phyloP scores from a whole-genome alignment of 2,797 vertebrate genomes.

The Gallirallus australis region DNA sequence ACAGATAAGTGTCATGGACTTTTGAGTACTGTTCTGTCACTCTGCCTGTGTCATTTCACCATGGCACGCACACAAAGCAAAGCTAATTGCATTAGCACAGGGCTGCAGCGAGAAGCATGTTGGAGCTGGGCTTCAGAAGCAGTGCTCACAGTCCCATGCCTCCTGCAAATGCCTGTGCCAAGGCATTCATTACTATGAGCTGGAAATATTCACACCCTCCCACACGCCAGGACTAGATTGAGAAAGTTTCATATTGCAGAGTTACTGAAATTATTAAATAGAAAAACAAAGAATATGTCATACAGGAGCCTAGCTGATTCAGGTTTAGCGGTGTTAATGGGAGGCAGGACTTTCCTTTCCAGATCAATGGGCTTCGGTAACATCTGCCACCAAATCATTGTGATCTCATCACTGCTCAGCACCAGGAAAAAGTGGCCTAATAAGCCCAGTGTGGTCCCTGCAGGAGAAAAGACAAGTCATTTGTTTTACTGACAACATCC shows the following conservation, averaged over 20 bases:
- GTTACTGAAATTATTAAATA: constrained; percentile 66
- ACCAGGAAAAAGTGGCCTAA: background rate
- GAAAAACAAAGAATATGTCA: constrained; percentile 46
- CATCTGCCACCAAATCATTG: background rate
- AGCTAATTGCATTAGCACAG: constrained; percentile 26
- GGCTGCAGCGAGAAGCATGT: background rate
- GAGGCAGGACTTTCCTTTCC: background rate
- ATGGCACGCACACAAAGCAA: background rate
- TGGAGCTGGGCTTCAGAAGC: constrained; percentile 22
- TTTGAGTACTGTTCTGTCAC: background rate
- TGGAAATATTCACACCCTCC: constrained; percentile 72
- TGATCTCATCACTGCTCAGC: background rate
- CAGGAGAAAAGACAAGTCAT: background rate
- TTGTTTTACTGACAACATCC: background rate
- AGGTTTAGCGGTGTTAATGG: background rate
- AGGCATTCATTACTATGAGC: constrained; percentile 55
- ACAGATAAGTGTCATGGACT: background rate
- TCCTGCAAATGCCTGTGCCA: constrained; percentile 41
- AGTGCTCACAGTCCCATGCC: background rate
- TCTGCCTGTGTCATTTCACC: background rate
- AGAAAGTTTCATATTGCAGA: constrained; percentile 58
- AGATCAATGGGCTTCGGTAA: background rate
- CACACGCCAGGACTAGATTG: constrained; percentile 31
- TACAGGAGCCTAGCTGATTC: background rate
- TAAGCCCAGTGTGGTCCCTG: background rate